A percentile compares a stretch with the other conserved stretches of the same genome.
Conservation (phyloP, 2,888 invertebrate genomes). For the Agonopterix arenella region DNA sequence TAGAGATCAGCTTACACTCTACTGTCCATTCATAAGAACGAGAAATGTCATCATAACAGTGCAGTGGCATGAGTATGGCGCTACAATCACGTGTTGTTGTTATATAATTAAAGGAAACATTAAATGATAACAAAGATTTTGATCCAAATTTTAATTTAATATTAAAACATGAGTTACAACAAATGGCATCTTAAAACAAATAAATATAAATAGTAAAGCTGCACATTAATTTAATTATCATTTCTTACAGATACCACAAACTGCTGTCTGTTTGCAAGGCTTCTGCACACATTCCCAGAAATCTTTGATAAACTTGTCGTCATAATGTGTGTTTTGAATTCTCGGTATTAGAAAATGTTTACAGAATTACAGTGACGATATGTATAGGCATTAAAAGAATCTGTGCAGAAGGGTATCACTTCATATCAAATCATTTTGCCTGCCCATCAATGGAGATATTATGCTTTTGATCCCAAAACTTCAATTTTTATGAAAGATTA, state of each 20-base stretch:
- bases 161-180: constrained; percentile 76
- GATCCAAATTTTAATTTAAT: constrained; percentile 61
- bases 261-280: background rate
- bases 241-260: constrained; percentile 23
- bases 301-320: background rate
- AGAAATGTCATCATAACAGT: background rate
- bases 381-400: background rate
- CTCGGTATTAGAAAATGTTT: background rate
- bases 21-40: constrained; percentile 4
- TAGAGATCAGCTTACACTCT: constrained; percentile 4
- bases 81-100: too few relatives aligned
- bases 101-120: too few relatives aligned
- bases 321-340: background rate
- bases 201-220: constrained; percentile 72
- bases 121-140: constrained; percentile 19
- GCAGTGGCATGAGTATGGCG: background rate
- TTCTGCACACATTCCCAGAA: background rate
- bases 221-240: constrained; percentile 44
- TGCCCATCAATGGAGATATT: constrained; percentile 30
- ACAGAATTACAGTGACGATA: background rate
- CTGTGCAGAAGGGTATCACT: background rate
- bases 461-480: constrained; percentile 65
- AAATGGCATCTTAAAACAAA: constrained; percentile 72
- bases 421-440: constrained; percentile 32
- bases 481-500: constrained; percentile 4